Conservation (phyloP, 2,113 vertebrate species). For the Aramus guarauna region DNA sequence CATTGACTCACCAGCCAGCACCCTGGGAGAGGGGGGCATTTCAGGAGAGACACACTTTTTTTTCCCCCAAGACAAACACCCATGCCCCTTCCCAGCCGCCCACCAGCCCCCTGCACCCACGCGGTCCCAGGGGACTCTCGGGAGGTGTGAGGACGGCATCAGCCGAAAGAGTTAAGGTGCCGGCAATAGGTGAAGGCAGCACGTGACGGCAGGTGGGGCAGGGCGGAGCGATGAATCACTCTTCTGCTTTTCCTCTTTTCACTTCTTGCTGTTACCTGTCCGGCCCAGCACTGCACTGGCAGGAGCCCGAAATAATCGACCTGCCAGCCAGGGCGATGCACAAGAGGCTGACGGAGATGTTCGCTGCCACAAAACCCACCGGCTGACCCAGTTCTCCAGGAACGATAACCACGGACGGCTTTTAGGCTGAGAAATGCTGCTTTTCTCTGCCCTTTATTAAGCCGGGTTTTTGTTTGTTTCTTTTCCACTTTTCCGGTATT, state of each 20-base stretch:
- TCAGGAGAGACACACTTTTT: accelerated
- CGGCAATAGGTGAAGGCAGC: slow-evolving; percentile 27
- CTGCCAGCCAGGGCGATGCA: background rate
- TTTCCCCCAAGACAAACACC: background rate
- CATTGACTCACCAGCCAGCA: background rate
- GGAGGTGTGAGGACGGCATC: background rate
- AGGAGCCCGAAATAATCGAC: background rate
- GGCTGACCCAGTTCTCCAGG: background rate
- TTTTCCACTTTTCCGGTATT: background rate
- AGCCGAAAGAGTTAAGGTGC: slow-evolving; percentile 38
- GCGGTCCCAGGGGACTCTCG: accelerated
- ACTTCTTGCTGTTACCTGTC: slow-evolving; percentile 61
- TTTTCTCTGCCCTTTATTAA: background rate
- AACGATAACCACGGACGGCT: accelerated
- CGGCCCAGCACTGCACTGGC: background rate
- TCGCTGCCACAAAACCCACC: background rate
- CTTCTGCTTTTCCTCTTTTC: slow-evolving; percentile 55
- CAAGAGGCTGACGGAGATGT: background rate
- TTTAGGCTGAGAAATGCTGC: background rate
- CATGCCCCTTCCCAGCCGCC: background rate
- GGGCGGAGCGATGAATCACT: slow-evolving; percentile 64
- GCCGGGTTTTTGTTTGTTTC: background rate
- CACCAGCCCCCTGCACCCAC: background rate
- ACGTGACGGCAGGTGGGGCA: slow-evolving; percentile 64
- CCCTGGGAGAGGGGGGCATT: background rate